A percentile compares a stretch with the other conserved stretches of the same genome.
Conservation (phyloP, 2,888 invertebrate species). For the Strigamia transsilvanica region DNA sequence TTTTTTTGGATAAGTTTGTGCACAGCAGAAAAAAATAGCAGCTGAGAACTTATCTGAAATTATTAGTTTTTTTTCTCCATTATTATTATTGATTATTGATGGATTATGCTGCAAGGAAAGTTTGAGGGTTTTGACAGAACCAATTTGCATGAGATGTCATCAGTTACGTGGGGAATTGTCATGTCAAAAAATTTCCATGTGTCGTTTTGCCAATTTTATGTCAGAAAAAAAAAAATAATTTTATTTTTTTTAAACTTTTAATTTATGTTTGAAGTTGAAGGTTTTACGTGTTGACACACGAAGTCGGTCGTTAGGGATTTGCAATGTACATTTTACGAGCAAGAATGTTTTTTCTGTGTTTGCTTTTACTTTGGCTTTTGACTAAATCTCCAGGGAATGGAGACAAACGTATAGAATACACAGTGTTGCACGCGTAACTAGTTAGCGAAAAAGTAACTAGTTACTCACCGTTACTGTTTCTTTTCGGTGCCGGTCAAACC, state of each 20-base stretch:
- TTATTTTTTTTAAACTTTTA: neutral
- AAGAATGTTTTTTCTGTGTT: slow-evolving; percentile 21
- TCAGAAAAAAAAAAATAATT: neutral
- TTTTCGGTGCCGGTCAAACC: too few species aligned
- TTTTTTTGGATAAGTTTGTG: too few species aligned
- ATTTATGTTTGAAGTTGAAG: slow-evolving; percentile 9
- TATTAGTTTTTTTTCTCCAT: neutral
- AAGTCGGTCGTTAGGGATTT: neutral
- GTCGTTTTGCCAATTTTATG: slow-evolving; percentile 15
- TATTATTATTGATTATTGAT: neutral
- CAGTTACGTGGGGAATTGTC: slow-evolving; percentile 33
- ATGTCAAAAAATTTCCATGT: neutral
- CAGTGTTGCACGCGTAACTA: too few species aligned
- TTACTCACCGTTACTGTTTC: too few species aligned
- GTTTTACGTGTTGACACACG: neutral
- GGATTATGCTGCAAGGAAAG: neutral
- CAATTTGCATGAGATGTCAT: slow-evolving; percentile 37
- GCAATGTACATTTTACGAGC: slow-evolving; percentile 7
- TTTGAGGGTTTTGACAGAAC: slow-evolving; percentile 28
- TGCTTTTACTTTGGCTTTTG: slow-evolving; percentile 33
- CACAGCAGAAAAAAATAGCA: too few species aligned
- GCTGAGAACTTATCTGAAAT: neutral
- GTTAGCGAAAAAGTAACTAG: too few species aligned
- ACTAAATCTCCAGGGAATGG: neutral
- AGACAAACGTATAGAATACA: neutral